Percentiles rank a stretch among this genome's conserved stretches.
Evolutionary conservation across 2,888 invertebrate species (phyloP).

Genomic region (Scaptomyza cyrtandrae): DNA sequence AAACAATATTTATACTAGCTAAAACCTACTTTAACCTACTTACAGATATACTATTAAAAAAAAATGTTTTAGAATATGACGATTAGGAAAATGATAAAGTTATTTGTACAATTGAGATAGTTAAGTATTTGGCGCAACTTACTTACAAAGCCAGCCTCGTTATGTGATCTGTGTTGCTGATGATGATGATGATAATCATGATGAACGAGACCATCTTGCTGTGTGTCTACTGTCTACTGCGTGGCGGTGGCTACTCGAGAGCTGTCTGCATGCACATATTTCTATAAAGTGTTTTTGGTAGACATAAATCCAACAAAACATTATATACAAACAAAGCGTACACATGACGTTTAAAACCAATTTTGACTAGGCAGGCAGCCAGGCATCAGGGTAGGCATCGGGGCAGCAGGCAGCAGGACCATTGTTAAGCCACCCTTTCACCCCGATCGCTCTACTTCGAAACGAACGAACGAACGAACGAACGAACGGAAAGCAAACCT

Average conservation of each 20-base stretch:
- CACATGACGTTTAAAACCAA: slow-evolving; percentile 51
- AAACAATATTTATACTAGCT: too few species aligned
- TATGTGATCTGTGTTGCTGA: not conserved
- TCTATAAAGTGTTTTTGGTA: slow-evolving; percentile 63
- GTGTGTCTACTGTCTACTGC: slow-evolving; percentile 1
- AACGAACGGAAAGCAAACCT: not conserved
- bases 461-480: accelerated
- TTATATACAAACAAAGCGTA: slow-evolving; percentile 57
- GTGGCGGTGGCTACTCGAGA: slow-evolving; percentile 34
- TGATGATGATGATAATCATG: not conserved
- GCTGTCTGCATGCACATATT: slow-evolving; percentile 57
- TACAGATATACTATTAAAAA: too few species aligned
- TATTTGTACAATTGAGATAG: too few species aligned
- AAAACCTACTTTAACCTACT: too few species aligned
- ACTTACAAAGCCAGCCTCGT: slow-evolving; percentile 31
- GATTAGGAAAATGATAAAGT: too few species aligned
- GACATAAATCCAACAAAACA: slow-evolving; percentile 67
- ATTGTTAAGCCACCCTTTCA: slow-evolving; percentile 24
- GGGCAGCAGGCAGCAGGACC: slow-evolving; percentile 33
- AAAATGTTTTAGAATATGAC: too few species aligned
- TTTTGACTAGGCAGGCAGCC: slow-evolving; percentile 45
- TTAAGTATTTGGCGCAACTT: too few species aligned
- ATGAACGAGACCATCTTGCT: not conserved
- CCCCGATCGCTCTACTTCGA: not conserved
- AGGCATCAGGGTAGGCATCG: too few species aligned